Evolutionary conservation across 2,888 invertebrate genomes (phyloP).

Genomic region (Ophion ventricosus): DNA sequence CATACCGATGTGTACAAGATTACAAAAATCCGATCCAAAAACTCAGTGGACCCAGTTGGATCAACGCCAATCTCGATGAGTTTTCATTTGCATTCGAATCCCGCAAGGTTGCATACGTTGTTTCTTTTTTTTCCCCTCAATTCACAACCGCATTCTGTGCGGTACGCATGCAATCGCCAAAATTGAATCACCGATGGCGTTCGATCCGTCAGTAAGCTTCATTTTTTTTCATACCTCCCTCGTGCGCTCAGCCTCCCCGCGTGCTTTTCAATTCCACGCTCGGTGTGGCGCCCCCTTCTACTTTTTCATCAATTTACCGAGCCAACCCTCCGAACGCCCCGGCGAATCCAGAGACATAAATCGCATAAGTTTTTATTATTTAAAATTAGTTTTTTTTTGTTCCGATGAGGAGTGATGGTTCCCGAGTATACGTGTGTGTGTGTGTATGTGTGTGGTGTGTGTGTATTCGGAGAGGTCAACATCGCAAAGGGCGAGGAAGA

Average conservation of each 20-base stretch:
- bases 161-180: slow-evolving; percentile 32
- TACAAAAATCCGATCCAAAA: slow-evolving; percentile 2
- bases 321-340: slow-evolving; percentile 72
- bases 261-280: slow-evolving; percentile 72
- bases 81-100: slow-evolving; percentile 53
- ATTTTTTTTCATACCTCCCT: slow-evolving; percentile 63
- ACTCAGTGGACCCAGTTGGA: neutral
- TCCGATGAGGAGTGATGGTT: slow-evolving; percentile 50
- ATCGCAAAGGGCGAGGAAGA: slow-evolving; percentile 5
- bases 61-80: slow-evolving; percentile 43
- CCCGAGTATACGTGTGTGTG: slow-evolving; percentile 20
- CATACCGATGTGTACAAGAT: neutral
- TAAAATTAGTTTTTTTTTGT: slow-evolving; percentile 64
- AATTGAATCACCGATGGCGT: slow-evolving; percentile 47
- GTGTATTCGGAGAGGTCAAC: neutral
- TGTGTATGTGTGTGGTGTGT: slow-evolving; percentile 38
- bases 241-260: slow-evolving; percentile 69
- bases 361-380: slow-evolving; percentile 77
- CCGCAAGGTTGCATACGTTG: slow-evolving; percentile 7
- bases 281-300: slow-evolving; percentile 55
- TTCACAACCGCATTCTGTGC: slow-evolving; percentile 28
- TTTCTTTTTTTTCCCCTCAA: slow-evolving; percentile 47
- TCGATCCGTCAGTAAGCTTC: slow-evolving; percentile 53
- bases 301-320: slow-evolving; percentile 62
- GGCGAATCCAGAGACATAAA: slow-evolving; percentile 69